Conservation (phyloP, 2,113 vertebrate species). For the Arizona elegans region DNA sequence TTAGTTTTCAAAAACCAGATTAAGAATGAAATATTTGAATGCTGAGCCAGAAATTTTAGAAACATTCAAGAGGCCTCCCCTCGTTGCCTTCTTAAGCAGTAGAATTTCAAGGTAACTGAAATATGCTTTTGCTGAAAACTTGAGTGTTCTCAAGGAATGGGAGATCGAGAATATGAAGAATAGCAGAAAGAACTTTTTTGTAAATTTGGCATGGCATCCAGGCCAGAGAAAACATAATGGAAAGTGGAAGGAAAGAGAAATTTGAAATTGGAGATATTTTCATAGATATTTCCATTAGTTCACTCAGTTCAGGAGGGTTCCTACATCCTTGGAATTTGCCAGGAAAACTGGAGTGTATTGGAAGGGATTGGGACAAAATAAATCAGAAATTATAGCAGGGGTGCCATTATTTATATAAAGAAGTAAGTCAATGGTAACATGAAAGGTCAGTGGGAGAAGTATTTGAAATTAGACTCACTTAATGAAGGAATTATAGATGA, state of each 20-base stretch:
- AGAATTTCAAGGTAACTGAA: not conserved
- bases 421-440: conserved; percentile 38
- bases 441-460: conserved; percentile 49
- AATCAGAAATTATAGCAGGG: conserved; percentile 10
- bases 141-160: conserved; percentile 9
- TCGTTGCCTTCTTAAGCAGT: not conserved
- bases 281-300: conserved; percentile 62
- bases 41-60: not conserved
- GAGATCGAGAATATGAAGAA: conserved; percentile 17
- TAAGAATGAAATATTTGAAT: fast-evolving
- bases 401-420: conserved; percentile 43
- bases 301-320: conserved; percentile 53
- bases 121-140: not conserved
- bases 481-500: conserved; percentile 20
- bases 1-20: not conserved
- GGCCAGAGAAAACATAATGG: conserved; percentile 64
- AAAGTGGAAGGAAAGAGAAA: conserved; percentile 56
- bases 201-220: conserved; percentile 40
- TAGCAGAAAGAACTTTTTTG: conserved; percentile 51
- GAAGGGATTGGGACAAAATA: conserved; percentile 45
- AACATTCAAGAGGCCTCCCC: not conserved
- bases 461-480: conserved; percentile 44
- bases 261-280: conserved; percentile 58
- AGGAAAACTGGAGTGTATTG: conserved; percentile 49
- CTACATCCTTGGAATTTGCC: conserved; percentile 38